phyloP scores from a whole-genome alignment of 2,888 invertebrate species.

The Harpalus rufipes region DNA sequence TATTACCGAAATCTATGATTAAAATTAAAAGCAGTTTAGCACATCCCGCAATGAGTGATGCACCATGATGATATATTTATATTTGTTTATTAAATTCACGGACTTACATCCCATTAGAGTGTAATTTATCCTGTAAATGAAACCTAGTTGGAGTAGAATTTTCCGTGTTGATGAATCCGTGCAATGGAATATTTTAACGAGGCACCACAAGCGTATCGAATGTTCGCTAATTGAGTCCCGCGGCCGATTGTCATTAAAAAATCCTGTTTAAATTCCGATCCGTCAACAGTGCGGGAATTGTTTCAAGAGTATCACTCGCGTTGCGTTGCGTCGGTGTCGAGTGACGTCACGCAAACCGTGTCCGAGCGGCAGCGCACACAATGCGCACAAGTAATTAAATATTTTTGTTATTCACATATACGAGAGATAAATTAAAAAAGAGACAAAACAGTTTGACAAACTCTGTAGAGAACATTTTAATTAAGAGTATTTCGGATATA shows the following conservation, averaged over 20 bases:
- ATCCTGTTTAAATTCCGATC: conserved; percentile 55
- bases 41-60: too few species aligned
- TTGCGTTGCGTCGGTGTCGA: conserved; percentile 24
- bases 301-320: conserved; percentile 53
- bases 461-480: background rate
- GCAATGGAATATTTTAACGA: conserved; percentile 42
- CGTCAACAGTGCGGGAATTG: conserved; percentile 48
- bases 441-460: conserved; percentile 1
- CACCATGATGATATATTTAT: too few species aligned
- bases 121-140: background rate
- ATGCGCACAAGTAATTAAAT: conserved; percentile 31
- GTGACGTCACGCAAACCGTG: conserved; percentile 17
- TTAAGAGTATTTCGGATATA: conserved; percentile 2
- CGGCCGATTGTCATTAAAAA: conserved; percentile 57
- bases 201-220: conserved; percentile 53
- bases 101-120: background rate
- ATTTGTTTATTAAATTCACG: too few species aligned
- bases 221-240: conserved; percentile 55
- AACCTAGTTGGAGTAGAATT: conserved; percentile 1
- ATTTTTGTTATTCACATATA: conserved; percentile 11
- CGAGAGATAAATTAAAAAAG: background rate
- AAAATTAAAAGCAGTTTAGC: too few species aligned
- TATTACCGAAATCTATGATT: too few species aligned
- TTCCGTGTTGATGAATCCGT: conserved; percentile 7
- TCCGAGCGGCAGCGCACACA: background rate